A percentile compares a stretch with the other conserved stretches of the same genome.
These are phyloP conservation scores for Sclerodermus sp. DNA, from an alignment of 2,888 invertebrate species.

Conservation along the genomic window DNA sequence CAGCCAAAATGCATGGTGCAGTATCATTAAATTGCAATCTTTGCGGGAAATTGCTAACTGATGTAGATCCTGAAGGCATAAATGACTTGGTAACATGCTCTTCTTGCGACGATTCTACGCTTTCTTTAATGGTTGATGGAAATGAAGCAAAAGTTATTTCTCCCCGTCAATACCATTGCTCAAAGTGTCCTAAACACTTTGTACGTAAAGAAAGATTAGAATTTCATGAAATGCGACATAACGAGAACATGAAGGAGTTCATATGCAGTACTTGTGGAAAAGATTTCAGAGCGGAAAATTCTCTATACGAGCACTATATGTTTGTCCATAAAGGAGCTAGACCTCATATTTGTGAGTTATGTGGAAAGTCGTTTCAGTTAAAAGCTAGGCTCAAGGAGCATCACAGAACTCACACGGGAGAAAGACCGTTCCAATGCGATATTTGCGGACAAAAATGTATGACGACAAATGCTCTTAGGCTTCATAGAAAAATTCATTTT, in stretches of 20 bases:
- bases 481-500: constrained; percentile 31
- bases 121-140: constrained; percentile 30
- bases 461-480: constrained; percentile 29
- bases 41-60: constrained; percentile 26
- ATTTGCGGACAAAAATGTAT: constrained; percentile 27
- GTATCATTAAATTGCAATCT: constrained; percentile 23
- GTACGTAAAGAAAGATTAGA: constrained; percentile 33
- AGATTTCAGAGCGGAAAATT: constrained; percentile 33
- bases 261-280: constrained; percentile 33
- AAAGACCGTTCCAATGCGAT: constrained; percentile 32
- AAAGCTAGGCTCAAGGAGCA: constrained; percentile 33
- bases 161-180: constrained; percentile 33
- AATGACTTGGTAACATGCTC: constrained; percentile 30
- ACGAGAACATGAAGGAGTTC: constrained; percentile 34
- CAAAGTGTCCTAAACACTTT: constrained; percentile 30
- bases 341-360: constrained; percentile 33
- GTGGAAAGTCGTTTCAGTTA: constrained; percentile 35
- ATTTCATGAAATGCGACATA: constrained; percentile 37
- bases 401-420: constrained; percentile 32
- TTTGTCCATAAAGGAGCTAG: constrained; percentile 37
- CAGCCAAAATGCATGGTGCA: constrained; percentile 6
- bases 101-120: constrained; percentile 24
- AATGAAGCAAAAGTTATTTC: constrained; percentile 25
- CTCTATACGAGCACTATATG: constrained; percentile 36
- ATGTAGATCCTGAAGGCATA: constrained; percentile 26